phyloP scores from a whole-genome alignment of 2,113 vertebrate species.

The Melospiza melodia region DNA sequence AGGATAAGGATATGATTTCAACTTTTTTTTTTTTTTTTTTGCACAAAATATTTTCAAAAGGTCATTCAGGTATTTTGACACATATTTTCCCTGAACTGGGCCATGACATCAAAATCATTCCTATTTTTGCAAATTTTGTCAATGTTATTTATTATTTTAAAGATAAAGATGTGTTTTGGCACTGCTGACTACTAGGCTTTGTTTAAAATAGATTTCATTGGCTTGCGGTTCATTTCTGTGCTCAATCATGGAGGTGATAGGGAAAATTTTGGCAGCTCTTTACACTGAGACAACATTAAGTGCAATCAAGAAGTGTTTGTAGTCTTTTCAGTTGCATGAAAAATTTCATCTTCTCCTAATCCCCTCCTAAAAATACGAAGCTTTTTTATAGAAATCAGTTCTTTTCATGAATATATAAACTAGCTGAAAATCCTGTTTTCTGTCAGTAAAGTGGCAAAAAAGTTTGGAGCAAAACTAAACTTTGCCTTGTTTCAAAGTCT shows the following conservation, averaged over 20 bases:
- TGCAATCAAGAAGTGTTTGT: constrained; percentile 25
- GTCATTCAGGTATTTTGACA: constrained; percentile 33
- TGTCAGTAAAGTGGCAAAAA: neutral
- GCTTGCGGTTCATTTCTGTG: constrained; percentile 21
- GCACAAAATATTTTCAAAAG: neutral
- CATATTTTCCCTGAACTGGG: neutral
- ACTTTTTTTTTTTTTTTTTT: constrained; percentile 5
- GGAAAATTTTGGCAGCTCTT: constrained; percentile 37
- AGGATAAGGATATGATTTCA: neutral
- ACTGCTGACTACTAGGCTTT: constrained; percentile 7
- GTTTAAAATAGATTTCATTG: constrained; percentile 53
- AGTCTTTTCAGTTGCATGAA: constrained; percentile 6
- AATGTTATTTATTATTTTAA: constrained; percentile 54
- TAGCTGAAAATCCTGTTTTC: neutral
- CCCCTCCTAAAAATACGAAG: neutral
- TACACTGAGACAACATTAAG: constrained; percentile 4
- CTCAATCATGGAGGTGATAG: constrained; percentile 23
- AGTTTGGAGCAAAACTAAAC: neutral
- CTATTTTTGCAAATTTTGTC: constrained; percentile 21
- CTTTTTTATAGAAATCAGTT: neutral
- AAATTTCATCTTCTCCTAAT: constrained; percentile 7
- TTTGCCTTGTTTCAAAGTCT: neutral
- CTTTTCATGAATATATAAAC: neutral
- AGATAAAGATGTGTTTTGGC: constrained; percentile 40
- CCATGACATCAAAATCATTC: neutral